These are phyloP conservation scores for Tryphoninae sp. DNA, from an alignment of 2,888 invertebrate species.

Conservation along the genomic window DNA sequence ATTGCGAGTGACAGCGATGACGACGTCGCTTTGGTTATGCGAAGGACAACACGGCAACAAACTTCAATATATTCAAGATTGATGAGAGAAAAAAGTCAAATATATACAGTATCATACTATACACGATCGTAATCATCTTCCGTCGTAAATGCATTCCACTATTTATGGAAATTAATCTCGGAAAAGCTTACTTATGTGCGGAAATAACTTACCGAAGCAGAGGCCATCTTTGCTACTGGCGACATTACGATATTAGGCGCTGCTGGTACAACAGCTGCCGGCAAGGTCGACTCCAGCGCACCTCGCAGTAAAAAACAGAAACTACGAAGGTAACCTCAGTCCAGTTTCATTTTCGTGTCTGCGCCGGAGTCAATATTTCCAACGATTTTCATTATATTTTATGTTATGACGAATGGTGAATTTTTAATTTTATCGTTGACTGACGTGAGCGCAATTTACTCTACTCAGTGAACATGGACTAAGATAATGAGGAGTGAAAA, in stretches of 20 bases:
- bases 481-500: not conserved
- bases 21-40: slow-evolving; percentile 1
- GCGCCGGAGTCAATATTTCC: not conserved
- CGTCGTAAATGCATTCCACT: slow-evolving; percentile 22
- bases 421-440: not conserved
- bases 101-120: not conserved
- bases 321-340: slow-evolving; percentile 34
- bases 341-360: not conserved
- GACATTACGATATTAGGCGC: slow-evolving; percentile 35
- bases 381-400: not conserved
- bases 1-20: slow-evolving; percentile 22
- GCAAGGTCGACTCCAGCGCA: not conserved
- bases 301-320: not conserved
- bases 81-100: slow-evolving; percentile 36
- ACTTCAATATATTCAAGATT: slow-evolving; percentile 50
- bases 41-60: slow-evolving; percentile 51
- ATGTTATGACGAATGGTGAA: not conserved
- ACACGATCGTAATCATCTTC: not conserved
- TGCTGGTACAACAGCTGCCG: slow-evolving; percentile 8
- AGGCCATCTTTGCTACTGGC: slow-evolving; percentile 76
- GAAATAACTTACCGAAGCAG: slow-evolving; percentile 78
- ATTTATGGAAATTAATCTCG: slow-evolving; percentile 21
- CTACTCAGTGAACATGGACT: not conserved
- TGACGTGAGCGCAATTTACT: not conserved
- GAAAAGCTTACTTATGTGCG: slow-evolving; percentile 43